Evolutionary conservation across 2,888 invertebrate species (phyloP).

Genomic region (Drepanosiphum platanoidis): DNA sequence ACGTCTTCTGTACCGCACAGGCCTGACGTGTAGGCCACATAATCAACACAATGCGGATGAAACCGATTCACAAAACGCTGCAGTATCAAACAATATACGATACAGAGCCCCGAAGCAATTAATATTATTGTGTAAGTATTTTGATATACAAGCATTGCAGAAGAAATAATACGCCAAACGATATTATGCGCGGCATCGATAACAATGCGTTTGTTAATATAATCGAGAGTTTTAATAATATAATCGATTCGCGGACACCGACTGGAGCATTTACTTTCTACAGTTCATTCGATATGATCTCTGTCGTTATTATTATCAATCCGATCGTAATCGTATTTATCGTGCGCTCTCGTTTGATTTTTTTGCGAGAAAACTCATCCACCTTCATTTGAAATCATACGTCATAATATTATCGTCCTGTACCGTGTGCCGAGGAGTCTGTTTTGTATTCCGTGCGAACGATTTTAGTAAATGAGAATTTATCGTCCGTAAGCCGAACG

Average conservation of each 20-base stretch:
- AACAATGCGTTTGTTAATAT: background rate
- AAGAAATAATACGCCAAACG: background rate
- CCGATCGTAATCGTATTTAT: too few species aligned
- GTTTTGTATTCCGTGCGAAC: too few species aligned
- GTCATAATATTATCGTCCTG: too few species aligned
- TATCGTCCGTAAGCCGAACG: too few species aligned
- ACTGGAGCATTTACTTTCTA: conserved; percentile 1
- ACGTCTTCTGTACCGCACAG: too few species aligned
- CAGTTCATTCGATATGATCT: background rate
- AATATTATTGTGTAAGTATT: background rate
- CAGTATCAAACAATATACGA: background rate
- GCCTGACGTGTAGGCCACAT: conserved; percentile 56
- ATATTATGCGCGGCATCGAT: background rate
- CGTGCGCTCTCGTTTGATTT: too few species aligned
- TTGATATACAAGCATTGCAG: too few species aligned
- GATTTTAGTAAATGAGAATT: too few species aligned
- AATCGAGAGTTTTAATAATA: background rate
- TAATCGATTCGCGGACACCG: background rate
- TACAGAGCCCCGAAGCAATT: background rate
- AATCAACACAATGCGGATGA: conserved; percentile 47
- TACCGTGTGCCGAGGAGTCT: too few species aligned
- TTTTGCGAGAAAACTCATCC: background rate
- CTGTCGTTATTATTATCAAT: too few species aligned
- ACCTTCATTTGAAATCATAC: too few species aligned
- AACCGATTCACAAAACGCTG: background rate